phyloP scores from a whole-genome alignment of 2,888 invertebrate species.

The Terebella lapidaria region DNA sequence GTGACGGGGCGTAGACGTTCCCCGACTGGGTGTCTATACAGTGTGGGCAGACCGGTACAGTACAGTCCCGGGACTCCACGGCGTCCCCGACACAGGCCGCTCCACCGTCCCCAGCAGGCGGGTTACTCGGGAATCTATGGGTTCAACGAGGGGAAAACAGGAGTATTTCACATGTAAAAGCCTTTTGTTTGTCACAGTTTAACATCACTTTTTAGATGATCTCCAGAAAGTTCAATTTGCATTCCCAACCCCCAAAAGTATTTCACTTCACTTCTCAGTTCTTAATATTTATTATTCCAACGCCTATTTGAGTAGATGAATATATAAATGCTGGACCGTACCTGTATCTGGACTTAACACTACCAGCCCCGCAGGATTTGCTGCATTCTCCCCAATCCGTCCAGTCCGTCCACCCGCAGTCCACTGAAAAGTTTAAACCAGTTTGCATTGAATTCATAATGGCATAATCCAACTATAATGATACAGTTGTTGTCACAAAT shows the following conservation, averaged over 20 bases:
- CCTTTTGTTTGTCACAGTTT: neutral
- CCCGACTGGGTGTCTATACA: neutral
- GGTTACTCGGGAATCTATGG: neutral
- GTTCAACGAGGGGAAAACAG: neutral
- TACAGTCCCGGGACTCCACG: neutral
- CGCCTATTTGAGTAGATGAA: too few relatives aligned
- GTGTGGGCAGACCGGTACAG: neutral
- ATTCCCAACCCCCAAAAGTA: too few relatives aligned
- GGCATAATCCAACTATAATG: too few relatives aligned
- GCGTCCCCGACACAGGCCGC: neutral
- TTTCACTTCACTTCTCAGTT: too few relatives aligned
- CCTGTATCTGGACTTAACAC: slow-evolving; percentile 8
- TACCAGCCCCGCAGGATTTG: slow-evolving; percentile 17
- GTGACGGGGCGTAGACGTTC: neutral
- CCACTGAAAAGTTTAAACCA: too few relatives aligned
- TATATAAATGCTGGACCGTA: neutral
- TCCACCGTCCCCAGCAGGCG: neutral
- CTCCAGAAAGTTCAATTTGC: too few relatives aligned
- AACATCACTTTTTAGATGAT: neutral
- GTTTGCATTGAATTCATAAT: too few relatives aligned
- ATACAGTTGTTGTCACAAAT: too few relatives aligned
- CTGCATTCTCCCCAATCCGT: slow-evolving; percentile 15
- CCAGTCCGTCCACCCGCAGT: slow-evolving; percentile 25
- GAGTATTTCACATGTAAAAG: neutral
- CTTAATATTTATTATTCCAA: too few relatives aligned